Base-by-base conservation (phyloP, 1,140 invertebrate species). In the Manduca sexta region DNA sequence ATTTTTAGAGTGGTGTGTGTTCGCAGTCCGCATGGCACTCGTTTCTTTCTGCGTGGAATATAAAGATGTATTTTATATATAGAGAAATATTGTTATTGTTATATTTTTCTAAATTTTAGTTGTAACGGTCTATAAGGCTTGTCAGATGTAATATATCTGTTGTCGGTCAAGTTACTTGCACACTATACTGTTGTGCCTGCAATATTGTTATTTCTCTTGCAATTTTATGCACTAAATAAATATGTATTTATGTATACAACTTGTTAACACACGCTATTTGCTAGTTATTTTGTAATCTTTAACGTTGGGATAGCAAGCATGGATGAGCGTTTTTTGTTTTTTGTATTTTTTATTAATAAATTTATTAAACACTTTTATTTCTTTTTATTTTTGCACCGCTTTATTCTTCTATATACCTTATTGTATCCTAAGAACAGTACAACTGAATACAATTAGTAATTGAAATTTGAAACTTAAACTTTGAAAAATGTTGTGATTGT, bases 291-390 rank as follows among this genome's bases (percentile, higher is more conserved):
- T 70, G 51, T 69, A 69, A 63, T 60, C 53, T 58, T 75, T 66
- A 72, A 70, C 60, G 51, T 75, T 72, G 69, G 61, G 60, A 52
- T 73, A 70, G 70, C 70, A 66, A 63, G 72, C 72, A 69, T 68
- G 64, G 57, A 68, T 62, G 73, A 60, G 61, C 38, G 45, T 64
- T 64, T 72, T 74, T 76, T 74, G 69, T 68, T 57, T 75, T 77
- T 77, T 75, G 56, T 74, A 60, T 66, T 77, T 79, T 79, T 73
- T 83, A 81, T 79, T 68, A 83, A 84, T 81, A 81, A 84, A 84
- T 75, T 72, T 84, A 74, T 84, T 78, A 74, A 81, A 84, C 70
- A 76, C 69, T 70, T 74, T 34, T 60, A 49, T 53, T 54, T 56
- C 56, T 69, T 70, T 65, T 60, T 62, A 29, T 45, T 62, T 42